Evolutionary conservation across 2,888 invertebrate genomes (phyloP), one percentile per base, ranked within the genome.

Genomic region (Phanerotoma sp.): DNA sequence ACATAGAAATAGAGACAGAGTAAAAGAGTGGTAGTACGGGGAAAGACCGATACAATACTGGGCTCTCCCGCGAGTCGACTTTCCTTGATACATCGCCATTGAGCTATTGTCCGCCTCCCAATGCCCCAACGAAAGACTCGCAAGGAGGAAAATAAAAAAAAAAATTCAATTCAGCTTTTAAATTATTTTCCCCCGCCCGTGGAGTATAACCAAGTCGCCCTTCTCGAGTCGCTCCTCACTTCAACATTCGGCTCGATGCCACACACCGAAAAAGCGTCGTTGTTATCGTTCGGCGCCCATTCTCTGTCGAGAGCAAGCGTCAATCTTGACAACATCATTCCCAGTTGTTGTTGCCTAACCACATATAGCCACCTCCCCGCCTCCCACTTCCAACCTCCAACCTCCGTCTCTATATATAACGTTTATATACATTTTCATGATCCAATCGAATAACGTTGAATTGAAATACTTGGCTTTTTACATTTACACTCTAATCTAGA

Each of bases 131-230:
- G 74, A 74, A 75, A 74, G 74, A 74, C 73, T 74, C 73, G n/a
- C 68, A 67, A 72, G 72, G 73, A 76, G 76, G n/a, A n/a, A n/a
- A n/a, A n/a, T n/a, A n/a, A n/a, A n/a, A 75, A 77, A 74, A 74
- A 76, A 77, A 75, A 77, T 77, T 75, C 76, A 75, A 77, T 77
- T 76, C 76, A 75, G 75, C 75, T 77, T 77, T 76, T 76, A 76
- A 76, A 76, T 75, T 76, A 76, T 77, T 76, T 74, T 71, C 70
- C 70, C 66, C 60, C 59, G 46, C 51, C 54, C 50, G 53, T 52
- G 38, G 30, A 13, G 33, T 18, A 18, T 20, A 33, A 50, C 44
- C 53, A 53, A 54, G 55, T 55, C 56, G 54, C 48, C 54, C 59
- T 56, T 59, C 56, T 59, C 20, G 42, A 28, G 28, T n/a, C n/a